A percentile compares a stretch with the other conserved stretches of the same genome.
Evolutionary conservation across 2,113 vertebrate species (phyloP).

Genomic region (Lethenteron camtschaticum): DNA sequence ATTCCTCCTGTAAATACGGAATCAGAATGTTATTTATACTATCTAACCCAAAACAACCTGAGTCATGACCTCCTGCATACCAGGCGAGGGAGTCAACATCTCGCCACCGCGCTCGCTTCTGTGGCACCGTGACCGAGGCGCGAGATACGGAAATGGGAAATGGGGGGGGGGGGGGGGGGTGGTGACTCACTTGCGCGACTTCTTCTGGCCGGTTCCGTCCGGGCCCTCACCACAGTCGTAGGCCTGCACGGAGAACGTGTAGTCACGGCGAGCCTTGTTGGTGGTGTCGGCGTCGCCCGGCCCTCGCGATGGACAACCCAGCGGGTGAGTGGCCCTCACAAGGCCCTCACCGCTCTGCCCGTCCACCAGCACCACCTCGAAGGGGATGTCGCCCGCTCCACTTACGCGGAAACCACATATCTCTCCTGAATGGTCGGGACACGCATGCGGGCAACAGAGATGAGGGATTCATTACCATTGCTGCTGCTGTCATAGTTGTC

Average conservation of each 20-base stretch:
- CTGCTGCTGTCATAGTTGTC: too few species aligned
- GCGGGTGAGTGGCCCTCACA: conserved; percentile 63
- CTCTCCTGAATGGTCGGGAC: conserved; percentile 36
- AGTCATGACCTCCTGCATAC: too few species aligned
- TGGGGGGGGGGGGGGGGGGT: too few species aligned
- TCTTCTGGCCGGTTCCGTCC: conserved; percentile 54
- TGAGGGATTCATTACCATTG: too few species aligned
- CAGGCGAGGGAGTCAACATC: too few species aligned
- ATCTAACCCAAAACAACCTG: too few species aligned
- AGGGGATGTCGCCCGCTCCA: conserved; percentile 62
- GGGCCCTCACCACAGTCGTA: conserved; percentile 85
- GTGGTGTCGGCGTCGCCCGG: neutral
- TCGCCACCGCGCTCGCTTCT: too few species aligned
- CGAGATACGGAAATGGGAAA: too few species aligned
- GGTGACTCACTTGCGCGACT: conserved; percentile 78
- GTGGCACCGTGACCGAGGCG: too few species aligned
- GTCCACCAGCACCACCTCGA: conserved; percentile 87
- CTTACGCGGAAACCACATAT: conserved; percentile 97
- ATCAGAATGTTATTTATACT: too few species aligned
- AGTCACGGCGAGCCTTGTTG: conserved; percentile 22
- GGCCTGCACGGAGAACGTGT: conserved; percentile 83
- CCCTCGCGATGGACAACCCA: conserved; percentile 90
- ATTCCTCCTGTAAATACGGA: too few species aligned
- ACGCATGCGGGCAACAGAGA: too few species aligned
- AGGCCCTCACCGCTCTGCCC: conserved; percentile 81